A percentile compares a stretch with the other conserved stretches of the same genome.
Conservation (phyloP, 2,888 invertebrate genomes). For the Cryptocheilus praepositus region DNA sequence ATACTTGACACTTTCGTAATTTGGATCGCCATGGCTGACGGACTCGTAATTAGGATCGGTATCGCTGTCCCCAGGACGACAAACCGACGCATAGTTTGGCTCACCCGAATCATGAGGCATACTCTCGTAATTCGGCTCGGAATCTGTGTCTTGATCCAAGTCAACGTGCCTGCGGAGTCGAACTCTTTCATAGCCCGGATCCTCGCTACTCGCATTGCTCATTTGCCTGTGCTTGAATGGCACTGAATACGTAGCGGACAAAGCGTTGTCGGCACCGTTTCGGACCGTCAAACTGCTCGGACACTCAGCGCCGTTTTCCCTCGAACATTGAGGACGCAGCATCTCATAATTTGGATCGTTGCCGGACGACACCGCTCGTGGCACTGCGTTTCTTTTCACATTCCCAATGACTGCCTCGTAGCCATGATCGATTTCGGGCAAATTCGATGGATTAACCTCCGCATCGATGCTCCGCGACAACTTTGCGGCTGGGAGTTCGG, state of each 20-base stretch:
- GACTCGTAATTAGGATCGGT: constrained; percentile 85
- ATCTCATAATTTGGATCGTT: constrained; percentile 88
- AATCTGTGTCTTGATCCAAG: constrained; percentile 76
- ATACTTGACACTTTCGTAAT: constrained; percentile 89
- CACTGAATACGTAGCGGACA: constrained; percentile 58
- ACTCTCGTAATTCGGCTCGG: constrained; percentile 87
- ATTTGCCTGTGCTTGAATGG: constrained; percentile 67
- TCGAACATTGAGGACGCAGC: constrained; percentile 77
- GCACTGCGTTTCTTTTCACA: constrained; percentile 30
- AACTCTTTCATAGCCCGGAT: constrained; percentile 78
- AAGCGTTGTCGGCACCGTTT: constrained; percentile 49
- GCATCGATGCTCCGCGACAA: constrained; percentile 16
- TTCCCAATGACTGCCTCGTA: constrained; percentile 82
- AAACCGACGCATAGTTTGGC: constrained; percentile 78
- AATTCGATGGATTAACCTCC: neutral
- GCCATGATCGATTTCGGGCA: constrained; percentile 78
- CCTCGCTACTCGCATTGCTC: constrained; percentile 72
- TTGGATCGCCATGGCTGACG: constrained; percentile 83
- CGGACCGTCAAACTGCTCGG: constrained; percentile 16
- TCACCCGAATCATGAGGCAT: constrained; percentile 79
- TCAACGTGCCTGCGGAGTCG: constrained; percentile 63
- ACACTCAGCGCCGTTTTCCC: constrained; percentile 27
- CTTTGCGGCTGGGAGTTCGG: constrained; percentile 10
- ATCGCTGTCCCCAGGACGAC: constrained; percentile 80
- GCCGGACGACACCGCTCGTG: constrained; percentile 25